Evolutionary conservation across 2,888 invertebrate species (phyloP), one percentile per base, ranked within the genome.

Genomic region (Xestia c-nigrum): DNA sequence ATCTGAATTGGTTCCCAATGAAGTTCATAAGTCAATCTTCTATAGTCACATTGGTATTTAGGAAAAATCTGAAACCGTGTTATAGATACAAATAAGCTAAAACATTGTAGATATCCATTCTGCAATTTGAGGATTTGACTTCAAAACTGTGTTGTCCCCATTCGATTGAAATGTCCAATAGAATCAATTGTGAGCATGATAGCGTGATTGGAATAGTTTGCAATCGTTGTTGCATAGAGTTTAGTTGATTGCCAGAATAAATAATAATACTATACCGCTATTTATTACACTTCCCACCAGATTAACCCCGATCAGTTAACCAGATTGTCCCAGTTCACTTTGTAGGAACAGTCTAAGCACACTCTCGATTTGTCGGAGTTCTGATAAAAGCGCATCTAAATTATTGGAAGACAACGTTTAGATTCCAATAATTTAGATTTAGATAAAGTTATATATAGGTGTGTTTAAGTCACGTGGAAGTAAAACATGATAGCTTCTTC

Each of bases 131-230:
- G 59, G 19, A 57, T 31, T 74, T 5, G 19, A 63, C 65, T 65
- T 57, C 55, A 38, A 59, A 65, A 57, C 24, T 4, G 2, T 24
- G 19, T 55, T 40, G 31, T 38, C 43, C 21, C 9, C 24, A 63
- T 66, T 66, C 16, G 24, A 43, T 21, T 46, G 31, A 50, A 59
- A 52, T 65, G n/a, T 70, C 50, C 72, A 57, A 57, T 59, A n/a
- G 50, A 69, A 77, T 21, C 6, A 64, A 78, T 74, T 72, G 46
- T 43, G 9, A 50, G 38, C 70, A 43, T 65, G 50, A 66, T 70
- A 57, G 65, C 38, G 40, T 55, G n/a, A 65, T 24, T 59, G 47
- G 46, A 74, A 47, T 70, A 47, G 19, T 47, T 69, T 67, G 43
- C 66, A 52, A 10, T 14, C n/a, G 4, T 46, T 67, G 50, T 46